These are phyloP conservation scores for Protonibea diacanthus DNA, from an alignment of 2,797 vertebrate species.

Conservation along the genomic window DNA sequence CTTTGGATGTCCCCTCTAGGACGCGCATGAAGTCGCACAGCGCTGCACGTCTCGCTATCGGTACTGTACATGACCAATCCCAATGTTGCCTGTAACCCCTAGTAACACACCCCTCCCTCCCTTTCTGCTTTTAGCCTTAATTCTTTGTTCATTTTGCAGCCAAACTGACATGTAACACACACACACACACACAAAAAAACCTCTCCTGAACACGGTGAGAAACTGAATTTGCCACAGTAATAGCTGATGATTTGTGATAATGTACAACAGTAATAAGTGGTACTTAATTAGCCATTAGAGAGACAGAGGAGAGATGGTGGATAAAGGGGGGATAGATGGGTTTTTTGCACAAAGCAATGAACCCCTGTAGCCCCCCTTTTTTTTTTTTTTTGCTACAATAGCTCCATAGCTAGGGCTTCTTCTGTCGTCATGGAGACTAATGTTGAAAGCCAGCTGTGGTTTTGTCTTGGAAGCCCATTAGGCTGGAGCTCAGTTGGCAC, in stretches of 20 bases:
- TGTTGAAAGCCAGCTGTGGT: slow-evolving; percentile 82
- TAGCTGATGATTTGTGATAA: slow-evolving; percentile 79
- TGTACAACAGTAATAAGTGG: slow-evolving; percentile 76
- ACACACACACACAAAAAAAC: slow-evolving; percentile 9
- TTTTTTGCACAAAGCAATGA: slow-evolving; percentile 74
- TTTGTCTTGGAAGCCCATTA: slow-evolving; percentile 84
- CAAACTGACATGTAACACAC: slow-evolving; percentile 35
- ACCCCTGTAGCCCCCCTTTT: slow-evolving; percentile 67
- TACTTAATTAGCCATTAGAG: slow-evolving; percentile 81
- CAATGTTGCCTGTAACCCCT: slow-evolving; percentile 43
- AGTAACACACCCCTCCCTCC: slow-evolving; percentile 34
- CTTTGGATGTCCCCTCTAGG: slow-evolving; percentile 12
- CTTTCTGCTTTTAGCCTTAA: slow-evolving; percentile 41
- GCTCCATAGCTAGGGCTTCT: slow-evolving; percentile 72
- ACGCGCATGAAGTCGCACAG: slow-evolving; percentile 4
- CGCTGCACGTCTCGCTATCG: background rate
- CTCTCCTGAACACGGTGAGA: slow-evolving; percentile 36
- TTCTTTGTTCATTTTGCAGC: slow-evolving; percentile 46
- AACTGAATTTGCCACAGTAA: slow-evolving; percentile 67
- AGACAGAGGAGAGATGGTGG: slow-evolving; percentile 68
- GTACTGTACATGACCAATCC: slow-evolving; percentile 12
- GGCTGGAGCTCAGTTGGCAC: slow-evolving; percentile 71
- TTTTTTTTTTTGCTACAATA: slow-evolving; percentile 69
- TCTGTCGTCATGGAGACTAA: slow-evolving; percentile 82
- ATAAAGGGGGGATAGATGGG: slow-evolving; percentile 72